Evolutionary conservation across 2,797 vertebrate species (phyloP).

Genomic region (Rhinophrynus dorsalis): DNA sequence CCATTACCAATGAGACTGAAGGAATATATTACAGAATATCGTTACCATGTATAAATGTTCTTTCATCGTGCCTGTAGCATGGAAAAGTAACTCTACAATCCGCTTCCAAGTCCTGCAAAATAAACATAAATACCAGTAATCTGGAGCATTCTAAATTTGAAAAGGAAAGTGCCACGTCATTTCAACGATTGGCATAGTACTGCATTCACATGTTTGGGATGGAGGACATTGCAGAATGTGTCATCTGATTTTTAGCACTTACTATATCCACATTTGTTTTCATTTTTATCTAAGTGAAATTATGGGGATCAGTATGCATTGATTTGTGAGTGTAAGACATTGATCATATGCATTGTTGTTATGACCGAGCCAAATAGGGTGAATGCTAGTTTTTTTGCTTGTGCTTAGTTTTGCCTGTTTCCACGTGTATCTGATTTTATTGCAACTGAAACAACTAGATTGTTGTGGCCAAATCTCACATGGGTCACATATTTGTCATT

Average conservation of each 20-base stretch:
- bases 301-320: not conserved
- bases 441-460: not conserved
- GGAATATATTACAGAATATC: slow-evolving; percentile 89
- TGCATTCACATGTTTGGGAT: not conserved
- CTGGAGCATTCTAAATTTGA: slow-evolving; percentile 34
- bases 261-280: not conserved
- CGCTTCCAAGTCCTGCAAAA: slow-evolving; percentile 62
- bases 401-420: not conserved
- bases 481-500: not conserved
- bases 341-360: not conserved
- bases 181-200: slow-evolving; percentile 12
- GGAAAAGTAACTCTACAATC: slow-evolving; percentile 58
- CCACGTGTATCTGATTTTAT: not conserved
- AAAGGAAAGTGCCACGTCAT: slow-evolving; percentile 51
- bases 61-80: slow-evolving; percentile 54
- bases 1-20: slow-evolving; percentile 89
- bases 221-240: not conserved
- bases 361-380: not conserved
- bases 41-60: slow-evolving; percentile 82
- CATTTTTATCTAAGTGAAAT: not conserved
- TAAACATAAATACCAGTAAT: slow-evolving; percentile 53
- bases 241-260: not conserved
- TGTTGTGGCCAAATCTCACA: not conserved
- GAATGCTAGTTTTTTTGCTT: not conserved
- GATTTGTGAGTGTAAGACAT: not conserved